These are phyloP conservation scores for Propithecus perrieri DNA, from an alignment of 2,797 vertebrate genomes.

Conservation along the genomic window DNA sequence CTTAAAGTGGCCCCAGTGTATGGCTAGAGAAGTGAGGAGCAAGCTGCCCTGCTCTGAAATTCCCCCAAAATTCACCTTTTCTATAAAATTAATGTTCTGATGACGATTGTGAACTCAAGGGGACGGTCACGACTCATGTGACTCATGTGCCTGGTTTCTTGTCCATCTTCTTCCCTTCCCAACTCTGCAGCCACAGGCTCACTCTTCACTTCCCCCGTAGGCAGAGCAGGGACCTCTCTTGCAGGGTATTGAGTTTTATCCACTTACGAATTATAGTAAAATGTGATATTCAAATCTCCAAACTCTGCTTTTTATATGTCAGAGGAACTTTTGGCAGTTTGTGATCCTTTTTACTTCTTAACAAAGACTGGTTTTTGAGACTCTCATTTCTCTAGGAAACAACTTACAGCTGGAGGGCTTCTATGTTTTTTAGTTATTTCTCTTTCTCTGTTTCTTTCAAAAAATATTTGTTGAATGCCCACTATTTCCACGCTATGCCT, in stretches of 20 bases:
- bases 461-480: background rate
- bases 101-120: background rate
- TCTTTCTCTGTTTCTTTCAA: too few species aligned
- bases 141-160: background rate
- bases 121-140: too few species aligned
- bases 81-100: background rate
- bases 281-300: background rate
- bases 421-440: background rate
- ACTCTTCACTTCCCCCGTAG: background rate
- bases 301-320: background rate
- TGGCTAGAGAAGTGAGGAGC: background rate
- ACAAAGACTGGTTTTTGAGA: background rate
- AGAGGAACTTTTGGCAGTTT: background rate
- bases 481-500: background rate
- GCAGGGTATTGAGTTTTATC: background rate
- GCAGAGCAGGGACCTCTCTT: background rate
- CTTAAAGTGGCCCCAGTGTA: background rate
- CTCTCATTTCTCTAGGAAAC: background rate
- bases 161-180: background rate
- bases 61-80: background rate
- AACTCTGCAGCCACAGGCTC: fast-evolving
- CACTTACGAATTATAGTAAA: background rate
- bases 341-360: background rate
- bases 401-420: background rate
- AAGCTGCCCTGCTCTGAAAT: too few species aligned